A percentile compares a stretch with the other conserved stretches of the same genome.
Evolutionary conservation across 2,113 vertebrate species (phyloP).

Genomic region (Lutjanus erythropterus): DNA sequence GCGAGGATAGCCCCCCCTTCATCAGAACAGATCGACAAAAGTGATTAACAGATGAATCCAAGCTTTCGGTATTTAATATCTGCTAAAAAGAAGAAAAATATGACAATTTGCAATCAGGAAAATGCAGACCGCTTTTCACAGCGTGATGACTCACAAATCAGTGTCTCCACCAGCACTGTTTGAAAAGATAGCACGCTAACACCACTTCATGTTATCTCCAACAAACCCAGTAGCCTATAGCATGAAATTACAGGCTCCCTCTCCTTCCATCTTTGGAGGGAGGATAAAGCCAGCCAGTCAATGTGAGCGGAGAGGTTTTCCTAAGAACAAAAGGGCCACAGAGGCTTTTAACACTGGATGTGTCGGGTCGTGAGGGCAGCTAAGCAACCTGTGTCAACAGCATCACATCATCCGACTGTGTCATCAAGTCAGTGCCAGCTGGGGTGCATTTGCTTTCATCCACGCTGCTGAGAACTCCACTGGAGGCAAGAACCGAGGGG

Average conservation of each 20-base stretch:
- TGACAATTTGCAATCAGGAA: constrained; percentile 54
- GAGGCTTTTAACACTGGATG: constrained; percentile 50
- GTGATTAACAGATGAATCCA: neutral
- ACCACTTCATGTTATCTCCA: constrained; percentile 37
- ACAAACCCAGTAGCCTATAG: constrained; percentile 17
- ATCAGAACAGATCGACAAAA: neutral
- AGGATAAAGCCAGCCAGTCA: constrained; percentile 36
- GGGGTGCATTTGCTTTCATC: constrained; percentile 24
- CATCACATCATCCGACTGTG: constrained; percentile 26
- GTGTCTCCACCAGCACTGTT: constrained; percentile 23
- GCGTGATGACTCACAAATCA: constrained; percentile 63
- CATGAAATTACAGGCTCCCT: constrained; percentile 38
- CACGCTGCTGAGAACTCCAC: constrained; percentile 6
- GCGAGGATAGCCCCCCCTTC: neutral
- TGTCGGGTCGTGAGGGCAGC: constrained; percentile 24
- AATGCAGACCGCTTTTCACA: constrained; percentile 35
- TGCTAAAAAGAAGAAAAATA: neutral
- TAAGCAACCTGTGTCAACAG: constrained; percentile 46
- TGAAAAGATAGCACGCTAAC: constrained; percentile 39
- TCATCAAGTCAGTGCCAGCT: constrained; percentile 24
- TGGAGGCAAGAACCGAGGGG: neutral
- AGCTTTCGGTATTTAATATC: neutral
- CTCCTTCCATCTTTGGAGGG: constrained; percentile 11
- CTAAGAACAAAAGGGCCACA: constrained; percentile 18
- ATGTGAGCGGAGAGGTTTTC: constrained; percentile 1